Percentiles rank a stretch among this genome's conserved stretches.
phyloP scores from a whole-genome alignment of 1,140 invertebrate species.

The Magallana angulata region DNA sequence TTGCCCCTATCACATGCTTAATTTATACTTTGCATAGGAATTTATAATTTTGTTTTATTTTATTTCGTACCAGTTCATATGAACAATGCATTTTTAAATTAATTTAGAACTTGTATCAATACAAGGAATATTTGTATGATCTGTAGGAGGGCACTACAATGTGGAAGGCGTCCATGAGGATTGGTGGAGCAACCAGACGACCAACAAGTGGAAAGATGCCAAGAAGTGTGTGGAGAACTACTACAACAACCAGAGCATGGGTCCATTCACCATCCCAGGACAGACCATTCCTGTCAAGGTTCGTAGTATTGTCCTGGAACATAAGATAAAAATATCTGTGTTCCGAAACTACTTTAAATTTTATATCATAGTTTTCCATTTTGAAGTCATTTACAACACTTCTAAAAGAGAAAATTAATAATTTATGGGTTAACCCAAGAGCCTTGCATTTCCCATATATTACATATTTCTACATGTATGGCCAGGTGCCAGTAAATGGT shows the following conservation, averaged over 20 bases:
- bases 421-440: no score
- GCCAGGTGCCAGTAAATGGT: slow-evolving; percentile 57
- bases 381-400: neutral
- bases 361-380: neutral
- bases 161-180: slow-evolving; percentile 53
- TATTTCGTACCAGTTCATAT: no score
- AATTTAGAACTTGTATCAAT: no score
- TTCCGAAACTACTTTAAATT: no score
- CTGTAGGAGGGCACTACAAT: slow-evolving; percentile 55
- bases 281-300: slow-evolving; percentile 41
- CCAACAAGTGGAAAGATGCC: slow-evolving; percentile 41
- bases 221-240: slow-evolving; percentile 59
- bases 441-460: no score
- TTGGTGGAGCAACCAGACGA: slow-evolving; percentile 65
- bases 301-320: neutral
- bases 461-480: no score
- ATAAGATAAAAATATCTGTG: no score
- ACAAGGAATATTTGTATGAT: neutral
- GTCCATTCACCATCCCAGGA: slow-evolving; percentile 56
- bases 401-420: no score
- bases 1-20: no score
- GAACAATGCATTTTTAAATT: no score
- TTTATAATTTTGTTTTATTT: no score
- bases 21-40: no score
- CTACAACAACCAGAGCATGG: slow-evolving; percentile 58